Evolutionary conservation across 2,888 invertebrate genomes (phyloP).

Genomic region (Esperia sulphurella): DNA sequence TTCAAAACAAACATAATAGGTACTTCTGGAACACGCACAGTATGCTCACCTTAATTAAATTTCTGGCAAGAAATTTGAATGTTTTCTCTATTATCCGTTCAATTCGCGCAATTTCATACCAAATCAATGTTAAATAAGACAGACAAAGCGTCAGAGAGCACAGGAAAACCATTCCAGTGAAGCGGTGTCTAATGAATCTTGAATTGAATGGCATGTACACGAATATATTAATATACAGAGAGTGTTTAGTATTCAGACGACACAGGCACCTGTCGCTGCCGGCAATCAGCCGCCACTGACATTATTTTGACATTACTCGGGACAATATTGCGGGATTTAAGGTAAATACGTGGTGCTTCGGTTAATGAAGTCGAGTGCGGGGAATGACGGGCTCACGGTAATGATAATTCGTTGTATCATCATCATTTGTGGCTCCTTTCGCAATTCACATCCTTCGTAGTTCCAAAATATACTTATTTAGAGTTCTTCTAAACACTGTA

Average conservation of each 20-base stretch:
- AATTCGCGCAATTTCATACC: neutral
- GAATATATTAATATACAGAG: neutral
- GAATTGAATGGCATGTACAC: constrained; percentile 23
- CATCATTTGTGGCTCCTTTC: constrained; percentile 1
- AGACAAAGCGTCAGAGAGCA: constrained; percentile 4
- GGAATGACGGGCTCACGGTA: constrained; percentile 3
- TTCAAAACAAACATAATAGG: too few relatives aligned
- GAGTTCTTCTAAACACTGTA: too few relatives aligned
- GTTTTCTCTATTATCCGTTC: neutral
- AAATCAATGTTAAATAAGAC: neutral
- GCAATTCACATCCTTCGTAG: neutral
- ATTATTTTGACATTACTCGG: constrained; percentile 40
- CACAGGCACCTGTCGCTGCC: constrained; percentile 32
- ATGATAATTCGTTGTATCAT: constrained; percentile 5
- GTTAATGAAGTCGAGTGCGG: constrained; percentile 9
- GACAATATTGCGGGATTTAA: constrained; percentile 33
- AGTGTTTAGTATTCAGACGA: constrained; percentile 34
- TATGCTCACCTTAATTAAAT: too few relatives aligned
- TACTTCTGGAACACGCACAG: too few relatives aligned
- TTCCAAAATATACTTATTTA: neutral
- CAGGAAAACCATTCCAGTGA: constrained; percentile 13
- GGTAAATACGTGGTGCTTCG: constrained; percentile 18
- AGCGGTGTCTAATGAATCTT: constrained; percentile 27
- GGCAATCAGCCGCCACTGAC: constrained; percentile 33
- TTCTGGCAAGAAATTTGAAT: too few relatives aligned